A percentile compares a stretch with the other conserved stretches of the same genome.
phyloP scores from a whole-genome alignment of 37 sponge, comb jelly and placozoan species.

The Axinella damicornis region DNA sequence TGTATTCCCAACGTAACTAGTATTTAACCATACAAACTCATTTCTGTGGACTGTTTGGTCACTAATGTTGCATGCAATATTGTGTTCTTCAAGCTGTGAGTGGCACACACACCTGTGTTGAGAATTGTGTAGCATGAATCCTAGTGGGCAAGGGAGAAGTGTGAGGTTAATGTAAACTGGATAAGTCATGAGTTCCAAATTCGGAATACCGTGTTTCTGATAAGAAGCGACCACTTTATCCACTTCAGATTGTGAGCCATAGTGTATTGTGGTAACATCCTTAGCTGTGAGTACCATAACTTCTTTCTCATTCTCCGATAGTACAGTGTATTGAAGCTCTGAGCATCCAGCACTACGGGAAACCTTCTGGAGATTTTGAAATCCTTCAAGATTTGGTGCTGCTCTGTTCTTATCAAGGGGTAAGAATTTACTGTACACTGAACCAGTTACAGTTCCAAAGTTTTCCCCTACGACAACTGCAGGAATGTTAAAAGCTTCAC shows the following conservation, averaged over 20 bases:
- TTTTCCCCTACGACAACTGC: background rate
- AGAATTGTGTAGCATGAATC: constrained; percentile 6
- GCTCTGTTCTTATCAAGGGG: background rate
- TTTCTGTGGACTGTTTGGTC: background rate
- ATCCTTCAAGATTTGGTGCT: no score
- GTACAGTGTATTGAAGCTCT: no score
- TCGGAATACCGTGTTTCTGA: no score
- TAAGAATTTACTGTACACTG: background rate
- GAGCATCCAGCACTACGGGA: no score
- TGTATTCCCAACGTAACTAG: background rate
- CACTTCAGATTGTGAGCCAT: no score
- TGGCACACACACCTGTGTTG: background rate
- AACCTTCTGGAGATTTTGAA: no score
- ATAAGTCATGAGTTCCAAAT: background rate
- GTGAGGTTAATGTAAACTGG: constrained; percentile 5
- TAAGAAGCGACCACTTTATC: no score
- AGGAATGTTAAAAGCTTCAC: background rate
- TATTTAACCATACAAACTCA: background rate
- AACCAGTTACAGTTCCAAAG: constrained; percentile 5
- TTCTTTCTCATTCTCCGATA: no score
- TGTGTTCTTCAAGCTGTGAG: background rate
- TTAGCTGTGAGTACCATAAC: no score
- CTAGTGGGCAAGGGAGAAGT: constrained; percentile 1
- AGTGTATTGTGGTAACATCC: no score
- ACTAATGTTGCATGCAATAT: constrained; percentile 14